Evolutionary conservation across 2,888 invertebrate species (phyloP), one percentile per base, ranked within the genome.

Genomic region (Norana najaformis): DNA sequence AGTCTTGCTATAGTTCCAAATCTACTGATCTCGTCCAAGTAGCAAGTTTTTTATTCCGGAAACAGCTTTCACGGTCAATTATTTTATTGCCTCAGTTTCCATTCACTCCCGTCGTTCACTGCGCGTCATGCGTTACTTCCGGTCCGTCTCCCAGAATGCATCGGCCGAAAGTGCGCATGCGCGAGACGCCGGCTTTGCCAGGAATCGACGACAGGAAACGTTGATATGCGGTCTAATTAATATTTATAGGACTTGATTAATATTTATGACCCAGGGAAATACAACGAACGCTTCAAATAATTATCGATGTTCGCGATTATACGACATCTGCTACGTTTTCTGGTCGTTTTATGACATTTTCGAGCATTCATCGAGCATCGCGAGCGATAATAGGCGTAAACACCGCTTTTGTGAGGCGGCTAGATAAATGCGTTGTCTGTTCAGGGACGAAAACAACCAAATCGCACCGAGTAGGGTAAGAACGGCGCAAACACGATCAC

Each of bases 311-410:
- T 16, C n/a, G 69, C n/a, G n/a, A n/a, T 69, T 30, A n/a, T n/a
- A 69, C 69, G 69, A 53, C 53, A 30, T 30, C 23, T 53, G 53
- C 53, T 23, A 30, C 11, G n/a, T n/a, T 69, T 69, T n/a, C 8
- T 3, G 11, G 30, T 69, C 30, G 30, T 2, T n/a, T 69, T 1
- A n/a, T n/a, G 69, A 69, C n/a, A 4, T 69, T 69, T 69, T n/a
- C 1, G 16, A 53, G 13, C 69, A n/a, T 13, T 30, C 30, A 69
- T 69, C 11, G 30, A 69, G 6, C 30, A 4, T n/a, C 2, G 69
- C 69, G 69, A 69, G 69, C 69, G 69, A 69, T 69, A 69, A n/a
- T 69, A 69, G n/a, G 69, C 69, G 69, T 69, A 69, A 47, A n/a
- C 69, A 69, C 30, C 30, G 30, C 0, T 53, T 53, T 53, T 11